These are phyloP conservation scores for Sula dactylatra DNA, from an alignment of 2,113 vertebrate species.

Conservation along the genomic window DNA sequence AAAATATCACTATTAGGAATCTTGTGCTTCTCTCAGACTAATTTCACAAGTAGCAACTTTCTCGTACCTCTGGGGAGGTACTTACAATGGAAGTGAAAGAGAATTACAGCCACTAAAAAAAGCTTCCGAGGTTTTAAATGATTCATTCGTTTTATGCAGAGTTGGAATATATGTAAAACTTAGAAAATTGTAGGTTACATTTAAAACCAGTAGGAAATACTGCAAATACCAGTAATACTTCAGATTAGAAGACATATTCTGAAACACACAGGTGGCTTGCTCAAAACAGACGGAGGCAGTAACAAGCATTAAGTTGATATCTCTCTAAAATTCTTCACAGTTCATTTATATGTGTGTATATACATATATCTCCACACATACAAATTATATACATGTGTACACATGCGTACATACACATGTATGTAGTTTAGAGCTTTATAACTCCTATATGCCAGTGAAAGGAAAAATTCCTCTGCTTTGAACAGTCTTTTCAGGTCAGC, in stretches of 20 bases:
- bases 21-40: not conserved
- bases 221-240: not conserved
- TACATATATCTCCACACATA: not conserved
- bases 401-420: not conserved
- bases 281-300: not conserved
- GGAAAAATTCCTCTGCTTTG: not conserved
- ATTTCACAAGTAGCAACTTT: not conserved
- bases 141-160: not conserved
- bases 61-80: not conserved
- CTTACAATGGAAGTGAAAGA: not conserved
- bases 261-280: not conserved
- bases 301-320: not conserved
- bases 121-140: not conserved
- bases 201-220: not conserved
- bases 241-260: not conserved
- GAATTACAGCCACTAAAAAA: not conserved
- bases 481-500: not conserved
- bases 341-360: not conserved
- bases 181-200: not conserved
- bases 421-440: not conserved
- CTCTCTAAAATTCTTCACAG: not conserved
- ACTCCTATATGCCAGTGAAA: not conserved
- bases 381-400: not conserved
- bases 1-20: not conserved
- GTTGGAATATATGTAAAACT: not conserved